phyloP scores from a whole-genome alignment of 2,113 vertebrate genomes.

The Epinephelus lanceolatus region DNA sequence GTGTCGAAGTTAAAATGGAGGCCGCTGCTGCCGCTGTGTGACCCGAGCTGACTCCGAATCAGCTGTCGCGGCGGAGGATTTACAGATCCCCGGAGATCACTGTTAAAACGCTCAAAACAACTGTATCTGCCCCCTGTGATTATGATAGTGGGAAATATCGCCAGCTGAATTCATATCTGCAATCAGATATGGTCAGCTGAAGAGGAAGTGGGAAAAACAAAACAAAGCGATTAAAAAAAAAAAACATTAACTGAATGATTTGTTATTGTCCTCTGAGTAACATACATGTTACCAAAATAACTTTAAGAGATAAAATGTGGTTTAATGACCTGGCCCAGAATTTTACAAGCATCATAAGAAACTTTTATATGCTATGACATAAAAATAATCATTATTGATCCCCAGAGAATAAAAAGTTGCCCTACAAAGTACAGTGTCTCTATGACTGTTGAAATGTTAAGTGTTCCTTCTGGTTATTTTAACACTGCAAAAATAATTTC shows the following conservation, averaged over 20 bases:
- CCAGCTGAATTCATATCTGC: neutral
- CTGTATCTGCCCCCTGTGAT: neutral
- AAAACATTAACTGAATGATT: neutral
- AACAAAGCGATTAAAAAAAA: neutral
- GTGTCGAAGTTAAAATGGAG: constrained; percentile 79
- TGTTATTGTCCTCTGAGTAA: neutral
- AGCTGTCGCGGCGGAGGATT: constrained; percentile 11
- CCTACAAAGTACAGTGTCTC: neutral
- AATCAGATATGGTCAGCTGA: neutral
- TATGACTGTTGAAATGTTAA: too few species aligned
- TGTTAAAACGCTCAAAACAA: neutral
- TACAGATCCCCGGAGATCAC: neutral
- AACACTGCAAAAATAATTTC: too few species aligned
- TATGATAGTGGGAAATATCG: neutral
- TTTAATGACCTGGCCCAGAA: too few species aligned
- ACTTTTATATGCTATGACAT: neutral
- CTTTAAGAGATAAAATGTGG: neutral
- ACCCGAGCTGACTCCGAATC: constrained; percentile 35
- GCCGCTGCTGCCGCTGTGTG: constrained; percentile 64
- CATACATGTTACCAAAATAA: neutral
- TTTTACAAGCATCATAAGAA: neutral
- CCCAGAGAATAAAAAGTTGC: neutral
- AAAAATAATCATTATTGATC: neutral
- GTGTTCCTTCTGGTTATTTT: neutral
- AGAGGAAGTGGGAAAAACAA: neutral